Percentiles rank a stretch among this genome's conserved stretches.
Evolutionary conservation across 53 echinoderm and acorn worm species (phyloP).

Genomic region (Temnopleurus reevesii): DNA sequence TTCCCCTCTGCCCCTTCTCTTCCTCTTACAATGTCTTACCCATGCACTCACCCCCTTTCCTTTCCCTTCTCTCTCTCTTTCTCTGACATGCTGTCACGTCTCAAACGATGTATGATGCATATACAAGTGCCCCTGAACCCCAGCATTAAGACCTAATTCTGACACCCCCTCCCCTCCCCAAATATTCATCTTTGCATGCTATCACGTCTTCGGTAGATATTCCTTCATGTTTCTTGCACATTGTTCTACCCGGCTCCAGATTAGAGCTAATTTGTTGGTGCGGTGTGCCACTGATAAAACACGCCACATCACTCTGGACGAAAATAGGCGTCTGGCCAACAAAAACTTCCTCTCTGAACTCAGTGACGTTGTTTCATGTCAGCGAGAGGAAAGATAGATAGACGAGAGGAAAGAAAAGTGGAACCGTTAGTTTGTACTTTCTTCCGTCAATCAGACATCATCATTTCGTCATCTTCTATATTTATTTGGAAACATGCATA

Average conservation of each 20-base stretch:
- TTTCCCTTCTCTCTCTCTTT: background rate
- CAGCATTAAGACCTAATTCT: background rate
- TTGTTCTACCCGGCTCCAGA: constrained; percentile 1
- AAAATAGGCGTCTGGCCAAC: constrained; percentile 34
- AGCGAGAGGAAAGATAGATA: background rate
- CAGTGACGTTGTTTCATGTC: constrained; percentile 39
- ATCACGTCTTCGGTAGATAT: constrained; percentile 1
- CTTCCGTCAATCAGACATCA: background rate
- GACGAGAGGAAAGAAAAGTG: constrained; percentile 4
- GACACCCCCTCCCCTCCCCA: background rate
- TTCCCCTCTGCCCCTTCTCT: background rate
- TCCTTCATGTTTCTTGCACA: constrained; percentile 17
- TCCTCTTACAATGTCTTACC: no score
- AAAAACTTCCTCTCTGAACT: constrained; percentile 28
- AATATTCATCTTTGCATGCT: background rate
- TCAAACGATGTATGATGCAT: no score
- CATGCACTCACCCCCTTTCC: no score
- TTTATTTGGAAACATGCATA: background rate
- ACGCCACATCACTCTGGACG: background rate
- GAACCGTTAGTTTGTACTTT: constrained; percentile 18
- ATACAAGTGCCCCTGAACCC: background rate
- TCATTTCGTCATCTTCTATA: constrained; percentile 8
- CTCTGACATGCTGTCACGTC: background rate
- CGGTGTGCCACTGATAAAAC: constrained; percentile 35
- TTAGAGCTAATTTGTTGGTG: constrained; percentile 9